Base-by-base conservation (phyloP, 2,113 vertebrate species). In the Triplophysa rosa region DNA sequence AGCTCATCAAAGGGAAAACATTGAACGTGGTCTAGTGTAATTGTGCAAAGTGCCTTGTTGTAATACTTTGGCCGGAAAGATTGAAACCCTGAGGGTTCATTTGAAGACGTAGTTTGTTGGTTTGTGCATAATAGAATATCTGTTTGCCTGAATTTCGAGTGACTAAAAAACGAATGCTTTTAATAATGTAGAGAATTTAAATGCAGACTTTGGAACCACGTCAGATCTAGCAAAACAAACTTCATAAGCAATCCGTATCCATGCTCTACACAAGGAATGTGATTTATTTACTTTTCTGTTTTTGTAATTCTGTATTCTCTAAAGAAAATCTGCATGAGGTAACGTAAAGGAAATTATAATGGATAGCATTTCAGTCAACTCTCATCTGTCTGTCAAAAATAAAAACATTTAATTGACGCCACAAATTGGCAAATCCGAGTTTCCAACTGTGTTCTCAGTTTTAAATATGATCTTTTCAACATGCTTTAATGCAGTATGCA, bases 101-200 rank as follows among this genome's bases (percentile, higher is more conserved):
- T 23, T 62, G 3, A 59, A 33, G 56, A 16, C 19, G 23, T n/a
- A 42, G 52, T 42, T 16, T 58, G 56, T 63, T 68, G 21, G 17
- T 49, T n/a, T 54, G 19, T 70, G 29, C 21, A 13, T 52, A 63
- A 13, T 21, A 21, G 4, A 52, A 64, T 42, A 24, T 19, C 13
- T 65, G 70, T 79, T 52, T 23, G 23, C 56, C 14, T n/a, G 59
- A 47, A 59, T 61, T 29, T 69, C 17, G 9, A 23, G 47, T 24
- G 21, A 59, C 23, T 78, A 42, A 71, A 56, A 56, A 16, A 67
- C 45, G 33, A 23, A 69, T 33, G 64, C 10, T 24, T 83, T 79
- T 64, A 70, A 69, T 68, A 42, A 29, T 80, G 45, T 42, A 56
- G 33, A 78, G 26, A 23, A 64, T 59, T 40, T 23, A 14, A 40